These are phyloP conservation scores for Bufotes viridis DNA, from an alignment of 2,797 vertebrate species.

Conservation along the genomic window DNA sequence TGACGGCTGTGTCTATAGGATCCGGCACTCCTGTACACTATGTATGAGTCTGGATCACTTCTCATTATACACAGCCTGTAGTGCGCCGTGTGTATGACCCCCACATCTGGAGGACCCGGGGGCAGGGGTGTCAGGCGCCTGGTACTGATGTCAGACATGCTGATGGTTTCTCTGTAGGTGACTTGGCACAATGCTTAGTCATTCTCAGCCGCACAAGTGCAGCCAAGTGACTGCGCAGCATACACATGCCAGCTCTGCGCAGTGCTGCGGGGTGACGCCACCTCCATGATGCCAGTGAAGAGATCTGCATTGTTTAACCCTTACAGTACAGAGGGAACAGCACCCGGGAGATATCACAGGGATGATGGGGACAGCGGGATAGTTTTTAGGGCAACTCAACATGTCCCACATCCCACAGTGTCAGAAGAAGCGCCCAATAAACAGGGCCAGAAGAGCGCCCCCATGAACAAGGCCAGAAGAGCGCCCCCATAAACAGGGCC, in stretches of 20 bases:
- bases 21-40: not conserved
- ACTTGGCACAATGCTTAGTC: not conserved
- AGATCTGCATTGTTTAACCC: no score
- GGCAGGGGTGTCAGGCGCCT: not conserved
- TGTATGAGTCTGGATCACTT: not conserved
- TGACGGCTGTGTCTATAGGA: no score
- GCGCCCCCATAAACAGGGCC: no score
- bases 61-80: not conserved
- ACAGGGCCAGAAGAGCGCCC: not conserved
- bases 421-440: not conserved
- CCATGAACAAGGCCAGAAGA: not conserved
- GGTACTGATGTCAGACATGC: not conserved
- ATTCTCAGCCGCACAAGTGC: not conserved
- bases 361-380: no score
- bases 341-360: no score
- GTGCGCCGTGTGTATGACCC: not conserved
- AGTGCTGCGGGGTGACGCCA: not conserved
- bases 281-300: no score
- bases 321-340: no score
- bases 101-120: not conserved
- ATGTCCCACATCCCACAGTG: no score
- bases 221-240: not conserved
- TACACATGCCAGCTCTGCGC: not conserved
- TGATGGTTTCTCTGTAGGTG: not conserved
- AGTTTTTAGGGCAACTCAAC: no score